Percentiles rank a stretch among this genome's conserved stretches.
Conservation (phyloP, 2,888 invertebrate species). For the Galeopsomyia nigrocyanea region DNA sequence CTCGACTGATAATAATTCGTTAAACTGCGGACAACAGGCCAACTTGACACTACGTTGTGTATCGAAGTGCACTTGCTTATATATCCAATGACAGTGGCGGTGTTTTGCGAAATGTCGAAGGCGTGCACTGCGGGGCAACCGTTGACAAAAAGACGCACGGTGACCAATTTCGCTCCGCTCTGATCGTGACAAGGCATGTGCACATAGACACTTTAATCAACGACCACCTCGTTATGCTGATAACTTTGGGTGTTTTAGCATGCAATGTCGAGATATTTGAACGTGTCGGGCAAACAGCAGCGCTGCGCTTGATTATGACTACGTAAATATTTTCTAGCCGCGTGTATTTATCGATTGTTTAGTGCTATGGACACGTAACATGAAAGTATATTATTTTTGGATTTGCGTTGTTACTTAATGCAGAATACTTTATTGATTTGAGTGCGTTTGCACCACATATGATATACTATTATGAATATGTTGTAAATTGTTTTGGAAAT, state of each 20-base stretch:
- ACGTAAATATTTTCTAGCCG: too few species aligned
- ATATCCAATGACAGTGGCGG: constrained; percentile 14
- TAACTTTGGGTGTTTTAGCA: background rate
- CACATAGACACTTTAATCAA: constrained; percentile 19
- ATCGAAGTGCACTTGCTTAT: constrained; percentile 16
- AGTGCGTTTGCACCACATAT: too few species aligned
- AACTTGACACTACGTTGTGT: constrained; percentile 15
- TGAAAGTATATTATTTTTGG: too few species aligned
- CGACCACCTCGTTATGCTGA: background rate
- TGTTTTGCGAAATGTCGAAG: constrained; percentile 38
- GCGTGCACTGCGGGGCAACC: background rate
- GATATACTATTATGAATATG: too few species aligned
- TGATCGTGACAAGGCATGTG: constrained; percentile 38
- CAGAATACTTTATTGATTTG: too few species aligned
- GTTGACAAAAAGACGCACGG: constrained; percentile 42
- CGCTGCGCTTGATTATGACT: too few species aligned
- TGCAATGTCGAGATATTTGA: background rate
- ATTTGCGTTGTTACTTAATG: too few species aligned
- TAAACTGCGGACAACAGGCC: background rate
- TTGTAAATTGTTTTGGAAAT: too few species aligned
- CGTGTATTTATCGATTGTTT: too few species aligned
- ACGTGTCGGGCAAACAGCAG: background rate
- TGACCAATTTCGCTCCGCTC: constrained; percentile 32
- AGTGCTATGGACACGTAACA: too few species aligned
- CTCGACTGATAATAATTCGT: background rate